A percentile compares a stretch with the other conserved stretches of the same genome.
Conservation (phyloP, 35 echinoderm and acorn worm genomes). For the Stichopus chloronotus region DNA sequence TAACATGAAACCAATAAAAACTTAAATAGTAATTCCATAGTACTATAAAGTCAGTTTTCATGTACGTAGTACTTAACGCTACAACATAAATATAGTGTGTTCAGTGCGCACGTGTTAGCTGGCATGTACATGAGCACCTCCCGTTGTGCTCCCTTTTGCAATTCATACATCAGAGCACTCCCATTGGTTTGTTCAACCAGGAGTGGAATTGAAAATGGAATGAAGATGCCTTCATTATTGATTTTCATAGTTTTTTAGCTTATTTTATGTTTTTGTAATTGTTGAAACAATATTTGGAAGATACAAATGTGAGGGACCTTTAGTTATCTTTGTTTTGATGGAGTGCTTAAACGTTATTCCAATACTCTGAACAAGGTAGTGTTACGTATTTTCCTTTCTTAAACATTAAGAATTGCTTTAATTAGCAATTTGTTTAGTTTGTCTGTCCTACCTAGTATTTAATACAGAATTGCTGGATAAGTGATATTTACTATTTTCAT, state of each 20-base stretch:
- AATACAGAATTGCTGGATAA: no score
- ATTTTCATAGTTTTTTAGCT: conserved; percentile 2
- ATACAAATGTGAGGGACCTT: conserved; percentile 5
- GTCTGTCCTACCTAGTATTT: no score
- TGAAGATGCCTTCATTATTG: background rate
- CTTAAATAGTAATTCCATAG: no score
- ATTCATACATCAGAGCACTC: conserved; percentile 13
- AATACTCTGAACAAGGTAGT: conserved; percentile 32
- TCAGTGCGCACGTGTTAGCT: no score
- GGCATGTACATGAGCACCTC: background rate
- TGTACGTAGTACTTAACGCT: no score
- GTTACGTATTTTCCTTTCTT: conserved; percentile 35
- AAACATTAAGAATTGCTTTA: background rate
- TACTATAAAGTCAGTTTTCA: no score
- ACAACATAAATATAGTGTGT: no score
- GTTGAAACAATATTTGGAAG: conserved; percentile 18
- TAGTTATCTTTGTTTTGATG: conserved; percentile 35
- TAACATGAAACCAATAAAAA: no score
- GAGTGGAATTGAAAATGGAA: background rate
- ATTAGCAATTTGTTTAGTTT: background rate
- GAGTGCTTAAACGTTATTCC: conserved; percentile 27
- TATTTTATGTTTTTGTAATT: background rate
- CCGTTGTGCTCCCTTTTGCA: conserved; percentile 4
- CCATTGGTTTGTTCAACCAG: conserved; percentile 16
- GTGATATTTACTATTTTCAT: no score